phyloP scores from a whole-genome alignment of 2,888 invertebrate genomes.

The Zaprionus bogoriensis region DNA sequence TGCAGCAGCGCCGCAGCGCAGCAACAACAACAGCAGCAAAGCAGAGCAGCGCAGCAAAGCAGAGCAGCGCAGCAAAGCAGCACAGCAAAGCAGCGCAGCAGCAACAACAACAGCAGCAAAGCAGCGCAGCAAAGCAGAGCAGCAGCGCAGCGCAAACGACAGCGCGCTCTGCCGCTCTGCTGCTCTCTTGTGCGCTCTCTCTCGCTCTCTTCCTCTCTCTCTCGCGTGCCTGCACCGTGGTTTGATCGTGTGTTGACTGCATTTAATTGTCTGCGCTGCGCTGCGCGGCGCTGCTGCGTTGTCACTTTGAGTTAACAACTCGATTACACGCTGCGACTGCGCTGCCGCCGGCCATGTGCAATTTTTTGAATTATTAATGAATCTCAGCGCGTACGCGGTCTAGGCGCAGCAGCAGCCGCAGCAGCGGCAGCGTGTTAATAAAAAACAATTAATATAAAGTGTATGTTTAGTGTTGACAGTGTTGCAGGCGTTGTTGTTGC shows the following conservation, averaged over 20 bases:
- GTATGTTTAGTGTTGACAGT: conserved; percentile 73
- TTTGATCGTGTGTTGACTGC: conserved; percentile 70
- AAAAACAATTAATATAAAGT: conserved; percentile 76
- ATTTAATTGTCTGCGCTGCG: conserved; percentile 65
- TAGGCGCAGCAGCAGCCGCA: conserved; percentile 23
- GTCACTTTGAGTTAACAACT: conserved; percentile 79
- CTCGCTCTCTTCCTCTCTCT: conserved; percentile 1
- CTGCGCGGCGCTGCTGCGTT: conserved; percentile 41
- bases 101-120: no score
- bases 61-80: no score
- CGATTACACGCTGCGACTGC: conserved; percentile 75
- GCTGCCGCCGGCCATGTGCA: conserved; percentile 73
- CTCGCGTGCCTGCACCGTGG: conserved; percentile 13
- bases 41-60: conserved; percentile 17
- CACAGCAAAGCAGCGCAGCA: no score
- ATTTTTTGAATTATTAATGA: conserved; percentile 79
- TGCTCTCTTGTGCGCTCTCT: not conserved
- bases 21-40: conserved; percentile 30
- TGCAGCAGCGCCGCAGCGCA: conserved; percentile 43
- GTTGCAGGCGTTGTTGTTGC: conserved; percentile 49
- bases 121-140: no score
- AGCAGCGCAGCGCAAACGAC: conserved; percentile 16
- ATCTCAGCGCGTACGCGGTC: conserved; percentile 54
- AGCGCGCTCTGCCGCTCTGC: not conserved
- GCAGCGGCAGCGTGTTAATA: conserved; percentile 58